phyloP scores from a whole-genome alignment of 2,113 vertebrate genomes.

The Callospermophilus lateralis region DNA sequence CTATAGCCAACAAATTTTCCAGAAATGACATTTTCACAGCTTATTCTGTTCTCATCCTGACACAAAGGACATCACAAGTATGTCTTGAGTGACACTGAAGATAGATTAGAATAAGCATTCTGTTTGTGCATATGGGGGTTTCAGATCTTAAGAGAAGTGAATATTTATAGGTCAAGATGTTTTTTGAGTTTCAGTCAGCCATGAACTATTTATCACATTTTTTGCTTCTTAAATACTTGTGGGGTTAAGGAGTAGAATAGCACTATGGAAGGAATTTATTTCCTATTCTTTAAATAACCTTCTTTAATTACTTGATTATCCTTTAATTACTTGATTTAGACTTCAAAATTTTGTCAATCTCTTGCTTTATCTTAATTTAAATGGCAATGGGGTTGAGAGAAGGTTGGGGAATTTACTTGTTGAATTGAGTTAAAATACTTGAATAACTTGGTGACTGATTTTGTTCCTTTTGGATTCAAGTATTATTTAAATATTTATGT shows the following conservation, averaged over 20 bases:
- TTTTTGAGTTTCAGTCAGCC: conserved; percentile 41
- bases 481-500: background rate
- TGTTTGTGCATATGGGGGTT: conserved; percentile 56
- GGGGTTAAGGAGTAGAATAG: conserved; percentile 59
- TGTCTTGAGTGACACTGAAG: conserved; percentile 66
- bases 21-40: conserved; percentile 86
- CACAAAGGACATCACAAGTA: conserved; percentile 77
- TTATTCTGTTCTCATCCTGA: conserved; percentile 81
- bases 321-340: conserved; percentile 45
- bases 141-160: conserved; percentile 69
- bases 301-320: background rate
- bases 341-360: conserved; percentile 25
- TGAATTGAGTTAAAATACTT: conserved; percentile 35
- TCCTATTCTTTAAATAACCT: conserved; percentile 5
- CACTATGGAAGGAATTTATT: conserved; percentile 6
- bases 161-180: conserved; percentile 48
- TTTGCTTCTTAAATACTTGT: conserved; percentile 27
- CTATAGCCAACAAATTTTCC: conserved; percentile 77
- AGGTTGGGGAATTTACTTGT: conserved; percentile 34
- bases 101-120: conserved; percentile 76
- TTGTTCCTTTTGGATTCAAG: conserved; percentile 18
- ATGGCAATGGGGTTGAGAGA: background rate
- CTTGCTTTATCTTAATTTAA: conserved; percentile 45
- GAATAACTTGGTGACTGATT: conserved; percentile 18
- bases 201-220: background rate